Evolutionary conservation across 2,888 invertebrate genomes (phyloP).

Genomic region (Napeogenes sylphis): DNA sequence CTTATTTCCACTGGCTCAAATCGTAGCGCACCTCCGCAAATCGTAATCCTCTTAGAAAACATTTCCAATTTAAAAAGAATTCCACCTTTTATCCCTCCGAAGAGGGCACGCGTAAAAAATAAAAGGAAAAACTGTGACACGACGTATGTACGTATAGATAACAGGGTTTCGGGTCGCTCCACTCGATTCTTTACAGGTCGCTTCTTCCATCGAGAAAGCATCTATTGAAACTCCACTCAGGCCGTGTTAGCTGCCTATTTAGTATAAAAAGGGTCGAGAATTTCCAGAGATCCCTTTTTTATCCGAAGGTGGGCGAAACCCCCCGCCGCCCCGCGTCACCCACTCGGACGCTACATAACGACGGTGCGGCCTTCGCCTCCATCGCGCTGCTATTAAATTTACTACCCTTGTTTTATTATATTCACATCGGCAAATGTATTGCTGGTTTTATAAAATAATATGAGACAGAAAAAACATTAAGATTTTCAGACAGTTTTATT

Average conservation of each 20-base stretch:
- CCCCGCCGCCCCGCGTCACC: slow-evolving; percentile 30
- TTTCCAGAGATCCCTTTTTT: slow-evolving; percentile 73
- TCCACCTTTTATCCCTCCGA: slow-evolving; percentile 71
- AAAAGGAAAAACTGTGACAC: slow-evolving; percentile 74
- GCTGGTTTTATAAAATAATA: slow-evolving; percentile 3
- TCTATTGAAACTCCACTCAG: slow-evolving; percentile 78
- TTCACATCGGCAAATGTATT: slow-evolving; percentile 3
- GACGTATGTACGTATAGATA: slow-evolving; percentile 50
- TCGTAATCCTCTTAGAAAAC: slow-evolving; percentile 78
- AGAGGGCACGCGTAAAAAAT: slow-evolving; percentile 75
- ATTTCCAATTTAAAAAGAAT: slow-evolving; percentile 79
- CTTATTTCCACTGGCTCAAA: slow-evolving; percentile 57
- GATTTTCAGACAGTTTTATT: too few relatives aligned
- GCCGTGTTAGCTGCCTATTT: slow-evolving; percentile 78
- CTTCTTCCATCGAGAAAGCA: slow-evolving; percentile 74
- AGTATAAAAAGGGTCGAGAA: slow-evolving; percentile 77
- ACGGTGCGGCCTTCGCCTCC: slow-evolving; percentile 17
- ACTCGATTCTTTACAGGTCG: slow-evolving; percentile 74
- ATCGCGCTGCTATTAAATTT: slow-evolving; percentile 23
- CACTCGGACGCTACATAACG: slow-evolving; percentile 22
- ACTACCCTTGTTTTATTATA: slow-evolving; percentile 24
- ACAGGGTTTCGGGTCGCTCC: slow-evolving; percentile 59
- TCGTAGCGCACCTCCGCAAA: slow-evolving; percentile 71
- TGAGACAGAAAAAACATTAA: too few relatives aligned
- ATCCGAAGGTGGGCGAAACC: slow-evolving; percentile 53